These are phyloP conservation scores for Cathartes aura DNA, from an alignment of 2,113 vertebrate genomes.

Conservation along the genomic window DNA sequence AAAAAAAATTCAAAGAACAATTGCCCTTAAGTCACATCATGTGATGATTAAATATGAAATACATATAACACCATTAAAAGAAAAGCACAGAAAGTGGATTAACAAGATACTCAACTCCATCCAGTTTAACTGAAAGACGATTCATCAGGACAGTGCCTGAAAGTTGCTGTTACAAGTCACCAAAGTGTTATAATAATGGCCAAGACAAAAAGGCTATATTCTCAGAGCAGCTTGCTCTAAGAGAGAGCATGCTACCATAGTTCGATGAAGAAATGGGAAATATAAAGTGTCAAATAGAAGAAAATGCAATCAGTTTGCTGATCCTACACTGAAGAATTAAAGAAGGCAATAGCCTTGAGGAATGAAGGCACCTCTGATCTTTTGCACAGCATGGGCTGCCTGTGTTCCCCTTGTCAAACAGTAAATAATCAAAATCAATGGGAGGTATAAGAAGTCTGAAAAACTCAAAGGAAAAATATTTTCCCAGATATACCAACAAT, in stretches of 20 bases:
- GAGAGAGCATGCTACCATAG: not conserved
- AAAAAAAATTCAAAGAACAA: not conserved
- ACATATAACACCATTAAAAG: not conserved
- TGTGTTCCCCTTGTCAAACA: conserved; percentile 59
- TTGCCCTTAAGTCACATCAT: not conserved
- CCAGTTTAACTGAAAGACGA: not conserved
- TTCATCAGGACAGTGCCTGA: not conserved
- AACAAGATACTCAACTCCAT: not conserved
- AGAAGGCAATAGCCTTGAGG: conserved; percentile 74
- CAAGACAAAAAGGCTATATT: conserved; percentile 46
- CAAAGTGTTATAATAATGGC: conserved; percentile 4
- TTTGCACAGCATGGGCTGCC: conserved; percentile 67
- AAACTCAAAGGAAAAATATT: conserved; percentile 53
- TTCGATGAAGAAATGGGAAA: conserved; percentile 69
- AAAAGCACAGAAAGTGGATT: conserved; percentile 36
- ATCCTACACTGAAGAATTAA: conserved; percentile 72
- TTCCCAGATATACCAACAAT: conserved; percentile 31
- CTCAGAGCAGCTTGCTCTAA: conserved; percentile 11
- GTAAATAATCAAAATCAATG: conserved; percentile 77
- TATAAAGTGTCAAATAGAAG: conserved; percentile 61
- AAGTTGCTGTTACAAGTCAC: not conserved
- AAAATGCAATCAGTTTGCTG: conserved; percentile 69
- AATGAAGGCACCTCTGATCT: conserved; percentile 68
- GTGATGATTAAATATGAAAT: conserved; percentile 47
- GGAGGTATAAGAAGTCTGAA: conserved; percentile 51